Conservation (phyloP, 1,140 invertebrate species). For the Proales similis region DNA sequence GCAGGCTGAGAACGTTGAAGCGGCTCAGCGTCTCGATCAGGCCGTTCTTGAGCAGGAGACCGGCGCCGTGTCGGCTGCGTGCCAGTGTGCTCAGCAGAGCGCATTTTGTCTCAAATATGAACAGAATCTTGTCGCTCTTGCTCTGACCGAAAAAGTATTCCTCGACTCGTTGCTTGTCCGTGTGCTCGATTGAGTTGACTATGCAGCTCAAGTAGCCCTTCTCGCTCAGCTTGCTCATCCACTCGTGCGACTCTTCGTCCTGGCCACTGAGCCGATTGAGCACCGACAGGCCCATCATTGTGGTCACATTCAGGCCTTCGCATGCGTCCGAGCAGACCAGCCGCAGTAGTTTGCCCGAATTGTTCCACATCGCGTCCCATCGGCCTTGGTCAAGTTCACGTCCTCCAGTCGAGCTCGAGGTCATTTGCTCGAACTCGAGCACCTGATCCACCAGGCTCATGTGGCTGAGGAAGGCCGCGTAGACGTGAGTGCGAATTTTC, state of each 20-base stretch:
- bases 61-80: not conserved
- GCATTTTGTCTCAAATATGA: constrained; percentile 24
- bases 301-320: constrained; percentile 28
- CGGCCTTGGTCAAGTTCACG: not conserved
- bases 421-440: not conserved
- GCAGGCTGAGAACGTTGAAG: constrained; percentile 11
- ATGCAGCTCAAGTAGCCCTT: constrained; percentile 29
- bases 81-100: constrained; percentile 13
- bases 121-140: constrained; percentile 30
- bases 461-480: constrained; percentile 17
- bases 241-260: constrained; percentile 6
- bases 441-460: constrained; percentile 7
- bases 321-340: constrained; percentile 21
- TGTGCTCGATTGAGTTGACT: constrained; percentile 17
- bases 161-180: constrained; percentile 9
- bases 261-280: constrained; percentile 16
- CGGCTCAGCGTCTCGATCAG: not conserved
- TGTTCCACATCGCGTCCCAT: no score
- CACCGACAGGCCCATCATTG: constrained; percentile 31
- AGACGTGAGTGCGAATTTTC: constrained; percentile 29
- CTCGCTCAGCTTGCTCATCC: constrained; percentile 19
- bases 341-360: constrained; percentile 15
- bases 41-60: constrained; percentile 23
- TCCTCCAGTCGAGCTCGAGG: constrained; percentile 2
- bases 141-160: constrained; percentile 8